Conservation (phyloP, 2,797 vertebrate species). For the Leontopithecus rosalia region DNA sequence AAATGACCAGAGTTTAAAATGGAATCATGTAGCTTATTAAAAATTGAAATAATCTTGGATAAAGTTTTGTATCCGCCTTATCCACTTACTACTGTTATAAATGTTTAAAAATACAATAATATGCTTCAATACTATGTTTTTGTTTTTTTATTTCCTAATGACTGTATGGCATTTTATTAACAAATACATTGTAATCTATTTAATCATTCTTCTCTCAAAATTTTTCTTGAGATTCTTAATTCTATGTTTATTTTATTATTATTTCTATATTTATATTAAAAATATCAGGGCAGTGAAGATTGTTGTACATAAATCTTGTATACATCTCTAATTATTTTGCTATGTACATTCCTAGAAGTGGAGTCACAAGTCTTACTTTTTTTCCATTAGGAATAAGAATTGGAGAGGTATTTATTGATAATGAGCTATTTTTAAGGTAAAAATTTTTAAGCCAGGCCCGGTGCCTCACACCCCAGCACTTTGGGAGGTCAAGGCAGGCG, state of each 20-base stretch:
- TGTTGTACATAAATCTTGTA: neutral
- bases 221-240: neutral
- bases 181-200: neutral
- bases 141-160: neutral
- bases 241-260: conserved; percentile 36
- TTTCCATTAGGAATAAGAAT: neutral
- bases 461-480: too few relatives aligned
- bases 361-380: neutral
- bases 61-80: conserved; percentile 7
- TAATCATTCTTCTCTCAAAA: conserved; percentile 16
- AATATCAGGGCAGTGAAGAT: neutral
- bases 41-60: neutral
- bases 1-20: neutral
- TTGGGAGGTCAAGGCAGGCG: too few relatives aligned
- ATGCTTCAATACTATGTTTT: neutral
- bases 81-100: neutral
- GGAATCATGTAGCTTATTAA: neutral
- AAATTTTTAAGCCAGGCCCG: too few relatives aligned
- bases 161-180: neutral
- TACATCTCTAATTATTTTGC: conserved; percentile 21
- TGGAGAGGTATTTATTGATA: neutral
- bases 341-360: neutral
- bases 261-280: conserved; percentile 39
- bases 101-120: neutral
- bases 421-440: too few relatives aligned